Percentiles rank a stretch among this genome's conserved stretches.
phyloP scores from a whole-genome alignment of 2,888 invertebrate genomes.

The Diplolepis rosae region DNA sequence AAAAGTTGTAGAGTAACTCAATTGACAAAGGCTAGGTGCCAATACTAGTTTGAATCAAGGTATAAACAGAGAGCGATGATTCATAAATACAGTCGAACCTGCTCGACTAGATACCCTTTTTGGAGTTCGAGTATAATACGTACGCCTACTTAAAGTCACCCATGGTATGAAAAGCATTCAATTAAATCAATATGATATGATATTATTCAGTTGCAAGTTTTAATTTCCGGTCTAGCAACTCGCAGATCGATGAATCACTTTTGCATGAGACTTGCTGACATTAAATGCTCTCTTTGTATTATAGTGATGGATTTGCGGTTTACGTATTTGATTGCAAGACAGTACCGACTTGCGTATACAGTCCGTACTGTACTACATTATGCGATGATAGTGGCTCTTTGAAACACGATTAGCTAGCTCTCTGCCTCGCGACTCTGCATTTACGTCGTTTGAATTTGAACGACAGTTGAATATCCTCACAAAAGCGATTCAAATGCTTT shows the following conservation, averaged over 20 bases:
- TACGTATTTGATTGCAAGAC: background rate
- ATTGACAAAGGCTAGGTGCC: background rate
- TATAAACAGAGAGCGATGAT: background rate
- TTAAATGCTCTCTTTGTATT: background rate
- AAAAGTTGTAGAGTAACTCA: background rate
- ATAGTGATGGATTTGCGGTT: background rate
- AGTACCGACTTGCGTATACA: too few species aligned
- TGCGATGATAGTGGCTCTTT: background rate
- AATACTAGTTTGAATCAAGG: background rate
- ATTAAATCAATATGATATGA: background rate
- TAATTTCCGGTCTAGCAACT: conserved; percentile 1
- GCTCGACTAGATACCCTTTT: background rate
- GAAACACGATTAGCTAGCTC: background rate
- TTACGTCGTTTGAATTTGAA: background rate
- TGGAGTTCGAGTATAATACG: background rate
- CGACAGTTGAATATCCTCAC: background rate
- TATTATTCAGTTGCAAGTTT: background rate
- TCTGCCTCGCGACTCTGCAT: background rate
- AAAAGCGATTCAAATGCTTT: background rate
- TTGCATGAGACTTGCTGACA: background rate
- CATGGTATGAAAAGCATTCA: background rate
- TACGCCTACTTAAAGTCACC: background rate
- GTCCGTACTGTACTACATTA: background rate
- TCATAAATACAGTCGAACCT: background rate
- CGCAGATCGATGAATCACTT: background rate